These are phyloP conservation scores for Copsychus sechellarum DNA, from an alignment of 2,113 vertebrate genomes.

Conservation along the genomic window DNA sequence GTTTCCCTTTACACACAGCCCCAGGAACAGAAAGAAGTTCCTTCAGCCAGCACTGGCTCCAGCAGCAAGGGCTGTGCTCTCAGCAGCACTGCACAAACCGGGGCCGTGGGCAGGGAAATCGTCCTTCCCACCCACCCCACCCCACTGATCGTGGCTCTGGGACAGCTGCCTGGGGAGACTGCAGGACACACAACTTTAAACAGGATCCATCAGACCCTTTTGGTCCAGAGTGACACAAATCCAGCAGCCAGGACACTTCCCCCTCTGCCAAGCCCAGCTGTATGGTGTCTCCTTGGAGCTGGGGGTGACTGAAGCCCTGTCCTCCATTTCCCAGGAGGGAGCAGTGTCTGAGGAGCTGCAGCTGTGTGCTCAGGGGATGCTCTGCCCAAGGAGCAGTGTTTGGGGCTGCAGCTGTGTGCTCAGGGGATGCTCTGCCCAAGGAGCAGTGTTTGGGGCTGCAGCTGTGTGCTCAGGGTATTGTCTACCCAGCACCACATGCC, in stretches of 20 bases:
- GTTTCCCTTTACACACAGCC: neutral
- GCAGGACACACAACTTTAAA: neutral
- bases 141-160: neutral
- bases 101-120: neutral
- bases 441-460: neutral
- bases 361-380: no score
- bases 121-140: neutral
- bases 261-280: neutral
- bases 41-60: accelerated
- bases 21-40: neutral
- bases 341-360: no score
- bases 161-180: accelerated
- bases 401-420: no score
- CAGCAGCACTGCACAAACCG: neutral
- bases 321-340: accelerated
- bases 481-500: neutral
- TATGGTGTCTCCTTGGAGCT: neutral
- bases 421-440: no score
- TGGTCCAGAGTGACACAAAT: no score
- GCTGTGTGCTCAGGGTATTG: neutral
- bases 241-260: neutral
- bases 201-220: accelerated
- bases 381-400: no score
- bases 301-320: neutral
- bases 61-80: neutral